Evolutionary conservation across 2,113 vertebrate species (phyloP), one percentile per base, ranked within the genome.

Genomic region (Rhodinocichla rosea): DNA sequence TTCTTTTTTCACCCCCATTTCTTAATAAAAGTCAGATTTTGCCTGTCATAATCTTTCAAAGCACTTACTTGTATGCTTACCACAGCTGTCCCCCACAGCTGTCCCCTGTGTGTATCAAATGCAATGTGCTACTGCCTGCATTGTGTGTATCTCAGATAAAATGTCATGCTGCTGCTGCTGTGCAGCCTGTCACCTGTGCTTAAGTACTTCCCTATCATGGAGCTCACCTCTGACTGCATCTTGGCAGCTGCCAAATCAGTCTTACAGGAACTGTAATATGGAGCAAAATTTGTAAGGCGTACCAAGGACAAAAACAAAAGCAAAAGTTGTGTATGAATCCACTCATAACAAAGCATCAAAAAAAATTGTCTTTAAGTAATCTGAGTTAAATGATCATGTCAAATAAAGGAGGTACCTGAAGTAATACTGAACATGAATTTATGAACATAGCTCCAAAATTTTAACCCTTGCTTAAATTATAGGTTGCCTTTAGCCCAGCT

Each of bases 161-260:
- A 93, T 49, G 87, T 84, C 95, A 94, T 3, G 68, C 75, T 52
- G 68, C 82, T 67, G 84, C 78, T 83, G 82, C 95, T 74, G 32
- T 39, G 65, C 87, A 96, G 90, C 70, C 87, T 90, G 92, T 96
- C 95, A 96, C 95, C 45, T 52, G 74, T 59, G 90, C 88, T 96
- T 95, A 95, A 96, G 78, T 95, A 89, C 52, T 94, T 89, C 69
- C 45, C 24, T 87, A 50, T 93, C 94, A 75, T 60, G 78, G 65
- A 7, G 40, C 69, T 97, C 84, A 90, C 91, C 90, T 97, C 87
- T 90, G 94, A 97, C 96, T 95, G 77, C 80, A 91, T 93, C 87
- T 95, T 97, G 94, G 86, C 76, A 96, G 89, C 90, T 97, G 96
- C 87, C 94, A 95, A 95, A 94, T 76, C 92, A 83, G 73, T 71